Evolutionary conservation across 1,140 invertebrate species (phyloP).

Genomic region (Brachionus calyciflorus): DNA sequence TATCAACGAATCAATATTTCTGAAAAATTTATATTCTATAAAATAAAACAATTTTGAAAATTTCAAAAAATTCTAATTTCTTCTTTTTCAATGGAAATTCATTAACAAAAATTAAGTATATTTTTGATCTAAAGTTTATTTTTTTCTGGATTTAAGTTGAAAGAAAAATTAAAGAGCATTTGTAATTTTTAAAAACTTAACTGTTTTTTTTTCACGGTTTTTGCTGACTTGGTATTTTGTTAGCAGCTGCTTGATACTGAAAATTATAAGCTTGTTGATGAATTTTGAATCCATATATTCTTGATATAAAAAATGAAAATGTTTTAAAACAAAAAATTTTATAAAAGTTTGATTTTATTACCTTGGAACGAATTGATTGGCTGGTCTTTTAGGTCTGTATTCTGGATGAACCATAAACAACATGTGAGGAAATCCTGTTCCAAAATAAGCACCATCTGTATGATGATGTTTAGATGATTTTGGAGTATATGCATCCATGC

Average conservation of each 20-base stretch:
- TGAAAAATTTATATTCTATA: no score
- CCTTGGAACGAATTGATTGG: constrained; percentile 92
- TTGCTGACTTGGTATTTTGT: background rate
- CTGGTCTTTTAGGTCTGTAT: constrained; percentile 90
- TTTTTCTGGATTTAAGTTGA: no score
- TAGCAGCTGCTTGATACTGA: constrained; percentile 45
- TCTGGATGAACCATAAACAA: constrained; percentile 99
- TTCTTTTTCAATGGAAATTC: no score
- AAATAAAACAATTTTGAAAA: no score
- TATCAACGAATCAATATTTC: no score
- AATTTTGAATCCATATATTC: constrained; percentile 99
- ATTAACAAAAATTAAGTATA: no score
- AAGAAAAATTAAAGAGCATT: no score
- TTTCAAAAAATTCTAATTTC: no score
- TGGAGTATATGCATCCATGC: constrained; percentile 98
- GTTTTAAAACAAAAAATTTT: background rate
- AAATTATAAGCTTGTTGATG: constrained; percentile 87
- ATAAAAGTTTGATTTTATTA: no score
- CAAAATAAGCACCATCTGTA: constrained; percentile 98
- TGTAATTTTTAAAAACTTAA: no score
- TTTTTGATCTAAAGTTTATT: no score
- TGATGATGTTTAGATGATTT: constrained; percentile 99
- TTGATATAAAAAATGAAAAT: constrained; percentile 63
- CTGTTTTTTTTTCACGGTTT: background rate
- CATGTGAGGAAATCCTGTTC: constrained; percentile 99